A percentile compares a stretch with the other conserved stretches of the same genome.
These are phyloP conservation scores for Sebastes baramenuke DNA, from an alignment of 2,797 vertebrate species.

Conservation along the genomic window DNA sequence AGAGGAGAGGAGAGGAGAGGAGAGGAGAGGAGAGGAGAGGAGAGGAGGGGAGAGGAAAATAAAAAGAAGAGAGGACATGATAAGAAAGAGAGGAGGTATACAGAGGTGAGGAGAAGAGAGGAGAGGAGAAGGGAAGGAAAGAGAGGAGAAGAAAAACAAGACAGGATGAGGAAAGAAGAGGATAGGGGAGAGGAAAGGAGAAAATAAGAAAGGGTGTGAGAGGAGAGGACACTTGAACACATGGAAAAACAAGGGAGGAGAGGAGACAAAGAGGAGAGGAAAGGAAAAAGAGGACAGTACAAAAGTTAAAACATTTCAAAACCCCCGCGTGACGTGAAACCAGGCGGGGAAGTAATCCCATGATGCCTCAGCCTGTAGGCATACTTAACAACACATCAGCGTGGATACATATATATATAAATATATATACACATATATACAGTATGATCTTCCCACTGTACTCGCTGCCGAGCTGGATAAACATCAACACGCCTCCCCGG, in stretches of 20 bases:
- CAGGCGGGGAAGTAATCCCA: background rate
- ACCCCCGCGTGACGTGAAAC: background rate
- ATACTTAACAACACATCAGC: background rate
- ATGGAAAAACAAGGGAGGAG: background rate
- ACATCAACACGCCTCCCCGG: background rate
- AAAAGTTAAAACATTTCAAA: background rate
- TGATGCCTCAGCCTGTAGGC: background rate
- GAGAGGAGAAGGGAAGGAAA: background rate
- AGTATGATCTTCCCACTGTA: background rate
- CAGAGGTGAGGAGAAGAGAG: too few relatives aligned
- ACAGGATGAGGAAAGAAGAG: background rate
- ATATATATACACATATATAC: background rate
- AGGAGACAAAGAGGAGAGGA: background rate
- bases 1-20: rapidly evolving
- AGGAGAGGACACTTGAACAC: background rate
- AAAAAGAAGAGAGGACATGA: background rate
- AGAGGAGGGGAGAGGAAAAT: too few relatives aligned
- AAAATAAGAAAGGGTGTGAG: too few relatives aligned
- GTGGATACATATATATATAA: background rate
- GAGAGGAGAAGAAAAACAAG: too few relatives aligned
- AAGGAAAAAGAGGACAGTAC: background rate
- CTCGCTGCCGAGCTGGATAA: background rate
- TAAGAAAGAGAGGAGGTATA: too few relatives aligned
- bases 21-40: too few relatives aligned
- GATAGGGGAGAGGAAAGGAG: background rate